Evolutionary conservation across 2,113 vertebrate genomes (phyloP).

Genomic region (Plotosus lineatus): DNA sequence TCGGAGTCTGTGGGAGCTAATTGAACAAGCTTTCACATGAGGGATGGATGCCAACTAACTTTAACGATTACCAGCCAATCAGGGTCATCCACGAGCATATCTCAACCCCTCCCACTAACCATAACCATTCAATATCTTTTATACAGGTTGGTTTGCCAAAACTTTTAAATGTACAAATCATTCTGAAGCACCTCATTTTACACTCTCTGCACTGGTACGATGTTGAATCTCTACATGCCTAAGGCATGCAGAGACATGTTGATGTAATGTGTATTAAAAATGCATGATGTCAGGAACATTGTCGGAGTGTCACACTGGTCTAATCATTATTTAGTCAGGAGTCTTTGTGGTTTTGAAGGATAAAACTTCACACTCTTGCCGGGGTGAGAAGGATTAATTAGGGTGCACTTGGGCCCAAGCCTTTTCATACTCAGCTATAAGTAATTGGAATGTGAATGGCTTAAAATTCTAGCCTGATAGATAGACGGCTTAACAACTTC

Average conservation of each 20-base stretch:
- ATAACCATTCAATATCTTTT: neutral
- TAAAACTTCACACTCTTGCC: conserved; percentile 33
- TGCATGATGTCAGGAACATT: conserved; percentile 9
- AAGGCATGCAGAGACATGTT: neutral
- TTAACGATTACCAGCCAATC: too few relatives aligned
- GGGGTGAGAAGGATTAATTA: conserved; percentile 47
- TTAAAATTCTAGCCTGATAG: conserved; percentile 57
- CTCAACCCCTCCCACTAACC: neutral
- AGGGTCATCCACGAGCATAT: too few relatives aligned
- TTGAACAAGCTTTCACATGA: too few relatives aligned
- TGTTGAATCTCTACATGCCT: neutral
- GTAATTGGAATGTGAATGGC: conserved; percentile 60
- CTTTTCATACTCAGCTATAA: conserved; percentile 50
- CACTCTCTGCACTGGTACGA: neutral
- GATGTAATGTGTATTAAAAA: neutral
- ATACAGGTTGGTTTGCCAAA: neutral
- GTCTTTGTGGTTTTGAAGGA: conserved; percentile 19
- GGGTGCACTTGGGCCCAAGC: conserved; percentile 34
- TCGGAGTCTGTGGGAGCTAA: too few relatives aligned
- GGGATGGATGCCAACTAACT: too few relatives aligned
- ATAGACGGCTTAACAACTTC: conserved; percentile 53
- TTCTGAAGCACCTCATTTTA: neutral
- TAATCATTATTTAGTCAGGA: conserved; percentile 27
- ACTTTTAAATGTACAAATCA: neutral
- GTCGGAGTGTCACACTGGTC: conserved; percentile 10